These are phyloP conservation scores for Ficedula albicollis DNA, from an alignment of 2,797 vertebrate genomes.

Conservation along the genomic window DNA sequence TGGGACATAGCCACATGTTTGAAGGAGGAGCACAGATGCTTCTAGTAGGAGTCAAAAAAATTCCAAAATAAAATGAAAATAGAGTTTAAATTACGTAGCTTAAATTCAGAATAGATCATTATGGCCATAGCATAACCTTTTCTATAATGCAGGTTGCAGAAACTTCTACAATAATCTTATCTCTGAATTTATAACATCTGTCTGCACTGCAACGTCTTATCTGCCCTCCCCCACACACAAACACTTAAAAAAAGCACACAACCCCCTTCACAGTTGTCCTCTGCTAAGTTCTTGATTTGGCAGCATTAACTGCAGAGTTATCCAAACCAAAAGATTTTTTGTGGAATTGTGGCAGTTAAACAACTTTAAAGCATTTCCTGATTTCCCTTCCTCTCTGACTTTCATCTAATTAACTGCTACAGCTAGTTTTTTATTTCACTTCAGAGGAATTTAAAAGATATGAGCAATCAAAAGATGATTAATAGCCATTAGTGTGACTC, in stretches of 20 bases:
- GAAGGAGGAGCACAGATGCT: not conserved
- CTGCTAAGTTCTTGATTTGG: not conserved
- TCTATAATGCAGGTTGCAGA: not conserved
- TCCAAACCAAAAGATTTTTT: not conserved
- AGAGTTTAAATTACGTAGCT: not conserved
- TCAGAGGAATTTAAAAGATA: not conserved
- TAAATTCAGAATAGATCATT: not conserved
- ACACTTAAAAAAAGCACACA: not conserved
- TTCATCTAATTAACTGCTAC: not conserved
- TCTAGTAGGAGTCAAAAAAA: not conserved
- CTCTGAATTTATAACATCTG: not conserved
- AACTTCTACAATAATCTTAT: not conserved
- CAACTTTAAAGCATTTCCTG: not conserved
- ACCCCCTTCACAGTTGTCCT: not conserved
- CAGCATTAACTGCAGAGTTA: not conserved
- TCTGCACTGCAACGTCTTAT: not conserved
- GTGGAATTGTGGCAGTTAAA: not conserved
- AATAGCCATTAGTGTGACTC: not conserved
- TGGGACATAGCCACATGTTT: not conserved
- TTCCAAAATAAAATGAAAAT: not conserved
- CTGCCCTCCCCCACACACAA: accelerated
- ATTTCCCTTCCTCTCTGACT: not conserved
- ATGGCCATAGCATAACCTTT: not conserved
- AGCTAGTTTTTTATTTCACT: slow-evolving; percentile 22
- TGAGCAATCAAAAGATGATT: slow-evolving; percentile 15